Evolutionary conservation across 2,113 vertebrate species (phyloP).

Genomic region (Sebastes schlegelii): DNA sequence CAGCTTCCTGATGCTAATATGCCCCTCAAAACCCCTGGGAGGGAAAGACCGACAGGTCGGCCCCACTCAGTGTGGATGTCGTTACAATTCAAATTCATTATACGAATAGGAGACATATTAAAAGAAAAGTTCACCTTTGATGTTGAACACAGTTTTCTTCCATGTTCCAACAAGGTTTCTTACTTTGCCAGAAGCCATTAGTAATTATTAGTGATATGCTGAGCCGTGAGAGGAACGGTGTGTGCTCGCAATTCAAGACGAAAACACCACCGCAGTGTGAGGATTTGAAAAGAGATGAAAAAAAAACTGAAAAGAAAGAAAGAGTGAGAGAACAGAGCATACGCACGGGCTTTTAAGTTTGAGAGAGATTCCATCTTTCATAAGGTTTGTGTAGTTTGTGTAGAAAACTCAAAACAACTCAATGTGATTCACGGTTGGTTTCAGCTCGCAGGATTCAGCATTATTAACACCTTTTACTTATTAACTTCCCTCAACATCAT

Average conservation of each 20-base stretch:
- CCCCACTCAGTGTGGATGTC: conserved; percentile 24
- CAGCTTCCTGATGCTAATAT: conserved; percentile 64
- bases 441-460: conserved; percentile 4
- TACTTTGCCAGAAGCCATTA: conserved; percentile 65
- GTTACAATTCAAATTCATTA: conserved; percentile 50
- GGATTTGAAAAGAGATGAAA: conserved; percentile 21
- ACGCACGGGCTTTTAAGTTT: conserved; percentile 32
- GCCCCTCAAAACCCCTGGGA: conserved; percentile 48
- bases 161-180: conserved; percentile 54
- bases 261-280: conserved; percentile 45
- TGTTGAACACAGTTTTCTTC: conserved; percentile 53
- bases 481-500: conserved; percentile 1
- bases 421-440: conserved; percentile 2
- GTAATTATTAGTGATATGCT: conserved; percentile 63
- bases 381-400: conserved; percentile 21
- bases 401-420: conserved; percentile 4
- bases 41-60: conserved; percentile 22
- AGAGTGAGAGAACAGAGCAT: conserved; percentile 9
- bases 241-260: conserved; percentile 20
- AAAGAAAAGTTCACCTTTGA: conserved; percentile 67
- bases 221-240: conserved; percentile 31
- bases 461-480: neutral
- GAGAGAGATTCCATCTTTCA: conserved; percentile 43
- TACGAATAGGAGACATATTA: conserved; percentile 23
- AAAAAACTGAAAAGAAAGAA: conserved; percentile 11